A percentile compares a stretch with the other conserved stretches of the same genome.
Conservation (phyloP, 2,797 vertebrate species). For the Molossus molossus region DNA sequence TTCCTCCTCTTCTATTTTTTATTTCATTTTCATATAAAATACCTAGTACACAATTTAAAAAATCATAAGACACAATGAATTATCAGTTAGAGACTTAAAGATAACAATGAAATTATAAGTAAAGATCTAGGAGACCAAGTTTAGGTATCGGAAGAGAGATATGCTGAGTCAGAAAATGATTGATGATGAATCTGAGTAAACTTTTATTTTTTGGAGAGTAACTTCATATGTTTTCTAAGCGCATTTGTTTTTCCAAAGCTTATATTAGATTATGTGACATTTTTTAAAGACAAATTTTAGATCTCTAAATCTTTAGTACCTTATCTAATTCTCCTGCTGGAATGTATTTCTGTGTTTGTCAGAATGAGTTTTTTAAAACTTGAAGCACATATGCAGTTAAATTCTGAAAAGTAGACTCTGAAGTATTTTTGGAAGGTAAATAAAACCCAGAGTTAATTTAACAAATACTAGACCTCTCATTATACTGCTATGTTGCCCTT, state of each 20-base stretch:
- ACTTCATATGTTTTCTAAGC: background rate
- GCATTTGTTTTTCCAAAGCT: background rate
- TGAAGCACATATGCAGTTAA: background rate
- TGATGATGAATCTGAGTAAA: background rate
- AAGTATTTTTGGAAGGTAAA: background rate
- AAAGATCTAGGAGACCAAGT: background rate
- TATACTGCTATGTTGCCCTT: background rate
- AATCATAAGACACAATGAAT: background rate
- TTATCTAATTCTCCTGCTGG: background rate
- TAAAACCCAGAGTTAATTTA: background rate
- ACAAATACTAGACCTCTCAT: background rate
- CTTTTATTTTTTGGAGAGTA: background rate
- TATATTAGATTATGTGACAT: background rate
- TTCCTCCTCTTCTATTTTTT: background rate
- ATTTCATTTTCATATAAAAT: background rate
- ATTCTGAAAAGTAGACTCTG: background rate
- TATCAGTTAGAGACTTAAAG: background rate
- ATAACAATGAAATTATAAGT: background rate
- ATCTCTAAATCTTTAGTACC: background rate
- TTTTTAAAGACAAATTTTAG: constrained; percentile 51
- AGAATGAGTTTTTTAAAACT: constrained; percentile 3
- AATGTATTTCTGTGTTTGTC: background rate
- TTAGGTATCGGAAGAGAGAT: background rate
- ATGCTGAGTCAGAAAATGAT: background rate
- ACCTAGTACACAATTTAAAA: background rate